phyloP scores from a whole-genome alignment of 2,113 vertebrate genomes.

The Tragelaphus imberbis region DNA sequence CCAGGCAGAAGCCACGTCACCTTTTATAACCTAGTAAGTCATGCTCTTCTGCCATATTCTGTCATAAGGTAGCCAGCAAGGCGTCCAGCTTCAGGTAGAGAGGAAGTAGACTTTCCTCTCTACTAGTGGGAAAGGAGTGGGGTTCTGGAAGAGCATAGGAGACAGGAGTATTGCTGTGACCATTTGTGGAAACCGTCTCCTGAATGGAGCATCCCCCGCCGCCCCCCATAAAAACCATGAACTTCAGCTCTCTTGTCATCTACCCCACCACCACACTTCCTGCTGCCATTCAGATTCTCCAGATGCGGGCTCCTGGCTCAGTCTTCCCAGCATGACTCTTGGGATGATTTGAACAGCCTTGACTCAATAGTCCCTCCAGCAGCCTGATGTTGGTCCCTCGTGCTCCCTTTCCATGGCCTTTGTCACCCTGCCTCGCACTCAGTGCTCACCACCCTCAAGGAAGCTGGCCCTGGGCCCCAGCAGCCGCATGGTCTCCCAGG shows the following conservation, averaged over 20 bases:
- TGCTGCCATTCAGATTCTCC: not conserved
- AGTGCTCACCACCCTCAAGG: not conserved
- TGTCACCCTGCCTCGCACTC: not conserved
- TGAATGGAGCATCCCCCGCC: rapidly evolving
- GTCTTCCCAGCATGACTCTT: not conserved
- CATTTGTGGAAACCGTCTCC: not conserved
- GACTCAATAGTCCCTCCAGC: not conserved
- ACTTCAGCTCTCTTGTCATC: not conserved
- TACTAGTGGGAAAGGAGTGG: not conserved
- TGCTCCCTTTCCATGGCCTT: not conserved
- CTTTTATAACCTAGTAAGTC: not conserved
- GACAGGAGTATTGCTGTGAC: not conserved
- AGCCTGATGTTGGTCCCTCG: not conserved
- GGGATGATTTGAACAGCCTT: not conserved
- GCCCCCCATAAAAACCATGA: not conserved
- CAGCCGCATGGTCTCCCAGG: rapidly evolving
- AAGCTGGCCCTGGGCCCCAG: not conserved
- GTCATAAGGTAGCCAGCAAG: not conserved
- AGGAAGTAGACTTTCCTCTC: not conserved
- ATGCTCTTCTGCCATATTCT: not conserved
- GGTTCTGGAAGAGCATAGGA: not conserved
- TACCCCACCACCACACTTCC: not conserved
- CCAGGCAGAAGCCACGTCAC: not conserved
- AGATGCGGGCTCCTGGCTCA: not conserved
- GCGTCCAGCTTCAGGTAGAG: not conserved